Evolutionary conservation across 2,797 vertebrate genomes (phyloP), one percentile per base, ranked within the genome.

Genomic region (Clamator glandarius): DNA sequence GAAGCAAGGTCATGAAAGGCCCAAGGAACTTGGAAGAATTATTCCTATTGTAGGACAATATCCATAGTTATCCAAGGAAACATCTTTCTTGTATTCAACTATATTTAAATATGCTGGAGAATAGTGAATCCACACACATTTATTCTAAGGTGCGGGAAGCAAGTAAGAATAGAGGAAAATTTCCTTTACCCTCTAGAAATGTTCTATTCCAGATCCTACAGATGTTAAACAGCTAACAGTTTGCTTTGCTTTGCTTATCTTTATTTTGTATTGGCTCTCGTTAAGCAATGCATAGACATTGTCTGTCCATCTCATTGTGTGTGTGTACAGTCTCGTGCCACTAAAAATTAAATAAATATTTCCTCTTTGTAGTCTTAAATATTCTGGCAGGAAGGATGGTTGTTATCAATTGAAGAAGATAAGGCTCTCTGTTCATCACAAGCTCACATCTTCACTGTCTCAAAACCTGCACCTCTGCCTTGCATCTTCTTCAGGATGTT

Each of bases 1-100:
- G 70, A 90, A 76, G 88, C 84, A 84, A 79, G 73, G 63, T 70
- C 12, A 42, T 59, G 75, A 80, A 87, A 77, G 61, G 29, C 72
- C 19, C 15, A 31, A 91, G 55, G 58, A 89, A 31, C 58, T 68
- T 35, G 19, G 36, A 89, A 80, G 68, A 84, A 68, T 88, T 75
- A 80, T 78, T 18, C 31, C 15, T 77, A 3, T 44, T 81, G 8
- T 52, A 90, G 29, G 10, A 75, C n/a, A 46, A 68, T 24, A 9
- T 28, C 44, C 80, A 3, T 31, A 87, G 61, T 44, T 46, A 88
- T 46, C n/a, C 29, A 72, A 51, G 23, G 46, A 93, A 94, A 20
- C 7, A 15, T 14, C 21, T 92, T 77, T 25, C n/a, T 44, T 77
- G 12, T 13, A 36, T 46, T 28, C 75, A 90, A 72, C 62, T 58